Evolutionary conservation across 23 tunicate species (phyloP).

Genomic region (Diplosoma virens): DNA sequence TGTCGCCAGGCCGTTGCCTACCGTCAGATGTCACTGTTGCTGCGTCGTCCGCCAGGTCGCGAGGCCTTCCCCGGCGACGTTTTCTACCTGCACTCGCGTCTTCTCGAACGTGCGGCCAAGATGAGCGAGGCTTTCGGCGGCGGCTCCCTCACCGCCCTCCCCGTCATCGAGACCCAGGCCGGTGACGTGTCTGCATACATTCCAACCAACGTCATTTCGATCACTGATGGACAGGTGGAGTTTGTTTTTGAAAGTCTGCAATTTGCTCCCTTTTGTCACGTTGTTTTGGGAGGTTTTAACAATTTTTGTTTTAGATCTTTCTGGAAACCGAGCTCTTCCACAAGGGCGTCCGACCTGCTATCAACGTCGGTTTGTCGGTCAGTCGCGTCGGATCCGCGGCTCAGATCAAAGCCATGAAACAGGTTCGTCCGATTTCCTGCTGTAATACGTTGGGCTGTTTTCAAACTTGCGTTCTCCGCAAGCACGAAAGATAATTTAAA

Average conservation of each 20-base stretch:
- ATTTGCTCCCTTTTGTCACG: no score
- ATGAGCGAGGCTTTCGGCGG: conserved; percentile 97
- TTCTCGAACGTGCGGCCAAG: conserved; percentile 97
- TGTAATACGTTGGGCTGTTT: not conserved
- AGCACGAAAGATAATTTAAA: not conserved
- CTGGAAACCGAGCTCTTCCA: conserved; percentile 99
- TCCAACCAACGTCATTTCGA: conserved; percentile 99
- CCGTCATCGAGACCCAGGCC: conserved; percentile 98
- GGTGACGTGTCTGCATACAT: conserved; percentile 99
- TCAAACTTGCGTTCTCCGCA: not conserved
- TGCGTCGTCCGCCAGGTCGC: conserved; percentile 99
- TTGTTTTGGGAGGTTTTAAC: no score
- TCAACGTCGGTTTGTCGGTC: conserved; percentile 99
- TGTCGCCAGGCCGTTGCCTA: conserved; percentile 99
- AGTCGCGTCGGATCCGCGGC: conserved; percentile 99
- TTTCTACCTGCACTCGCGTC: conserved; percentile 98
- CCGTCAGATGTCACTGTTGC: conserved; percentile 99
- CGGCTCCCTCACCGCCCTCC: conserved; percentile 98
- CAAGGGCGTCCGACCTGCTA: conserved; percentile 99
- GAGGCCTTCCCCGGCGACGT: conserved; percentile 99
- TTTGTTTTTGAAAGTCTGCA: no score
- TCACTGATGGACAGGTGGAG: conserved; percentile 96
- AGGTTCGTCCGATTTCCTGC: conserved; percentile 35
- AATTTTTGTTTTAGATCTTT: conserved; percentile 87
- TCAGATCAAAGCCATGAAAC: conserved; percentile 99